These are phyloP conservation scores for Cottoperca gobio DNA, from an alignment of 2,797 vertebrate species.

Conservation along the genomic window DNA sequence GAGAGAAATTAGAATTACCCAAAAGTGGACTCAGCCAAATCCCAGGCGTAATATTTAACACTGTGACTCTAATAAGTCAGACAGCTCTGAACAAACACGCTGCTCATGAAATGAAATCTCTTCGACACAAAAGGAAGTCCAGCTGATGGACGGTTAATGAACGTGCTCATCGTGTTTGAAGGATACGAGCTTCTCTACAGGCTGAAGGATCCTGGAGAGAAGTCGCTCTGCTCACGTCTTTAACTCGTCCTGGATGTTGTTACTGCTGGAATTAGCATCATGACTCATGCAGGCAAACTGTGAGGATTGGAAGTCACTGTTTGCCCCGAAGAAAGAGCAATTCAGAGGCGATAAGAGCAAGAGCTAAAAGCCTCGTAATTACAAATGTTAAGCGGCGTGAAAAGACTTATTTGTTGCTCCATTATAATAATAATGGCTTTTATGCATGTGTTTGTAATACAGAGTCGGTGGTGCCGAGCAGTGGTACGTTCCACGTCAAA, in stretches of 20 bases:
- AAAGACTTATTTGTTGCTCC: conserved; percentile 10
- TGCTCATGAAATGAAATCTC: background rate
- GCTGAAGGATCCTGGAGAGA: conserved; percentile 82
- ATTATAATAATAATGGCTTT: background rate
- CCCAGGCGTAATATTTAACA: background rate
- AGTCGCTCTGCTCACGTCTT: background rate
- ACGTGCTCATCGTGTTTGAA: background rate
- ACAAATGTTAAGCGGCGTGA: conserved; percentile 41
- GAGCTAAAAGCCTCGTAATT: conserved; percentile 47
- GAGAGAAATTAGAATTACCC: background rate
- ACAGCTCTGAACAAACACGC: background rate
- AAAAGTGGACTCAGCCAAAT: background rate
- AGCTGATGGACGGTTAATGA: background rate
- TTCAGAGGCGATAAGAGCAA: conserved; percentile 28
- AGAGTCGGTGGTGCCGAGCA: conserved; percentile 98
- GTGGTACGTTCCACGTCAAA: conserved; percentile 98
- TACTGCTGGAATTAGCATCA: conserved; percentile 19
- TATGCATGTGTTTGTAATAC: conserved; percentile 20
- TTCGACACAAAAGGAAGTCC: background rate
- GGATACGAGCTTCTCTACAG: conserved; percentile 37
- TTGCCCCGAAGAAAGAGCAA: conserved; percentile 29
- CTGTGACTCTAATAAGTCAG: background rate
- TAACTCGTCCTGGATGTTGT: background rate
- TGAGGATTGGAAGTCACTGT: conserved; percentile 18
- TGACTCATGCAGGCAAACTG: conserved; percentile 25